A percentile compares a stretch with the other conserved stretches of the same genome.
Evolutionary conservation across 2,888 invertebrate genomes (phyloP).

Genomic region (Pogonocherus hispidulus): DNA sequence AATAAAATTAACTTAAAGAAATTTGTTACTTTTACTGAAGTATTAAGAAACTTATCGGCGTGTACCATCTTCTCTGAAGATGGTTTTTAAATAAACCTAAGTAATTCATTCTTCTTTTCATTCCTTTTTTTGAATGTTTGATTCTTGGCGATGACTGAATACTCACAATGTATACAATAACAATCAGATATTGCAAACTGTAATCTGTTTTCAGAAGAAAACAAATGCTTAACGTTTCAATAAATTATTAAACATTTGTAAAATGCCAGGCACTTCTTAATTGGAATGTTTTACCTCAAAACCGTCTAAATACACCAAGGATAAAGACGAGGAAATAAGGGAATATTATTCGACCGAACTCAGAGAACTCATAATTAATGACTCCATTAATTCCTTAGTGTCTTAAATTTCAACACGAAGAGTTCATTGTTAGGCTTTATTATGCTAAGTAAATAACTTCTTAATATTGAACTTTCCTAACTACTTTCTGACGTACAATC

Average conservation of each 20-base stretch:
- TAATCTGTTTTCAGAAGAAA: too few species aligned
- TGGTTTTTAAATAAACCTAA: too few species aligned
- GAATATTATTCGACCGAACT: neutral
- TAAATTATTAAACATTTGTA: neutral
- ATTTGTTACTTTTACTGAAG: too few species aligned
- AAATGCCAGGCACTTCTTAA: neutral
- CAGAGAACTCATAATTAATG: neutral
- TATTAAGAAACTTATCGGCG: too few species aligned
- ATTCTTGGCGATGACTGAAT: too few species aligned
- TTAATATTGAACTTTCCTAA: slow-evolving; percentile 1
- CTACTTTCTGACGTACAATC: neutral
- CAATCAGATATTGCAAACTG: too few species aligned
- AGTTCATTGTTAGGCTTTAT: slow-evolving; percentile 3
- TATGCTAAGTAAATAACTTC: slow-evolving; percentile 5
- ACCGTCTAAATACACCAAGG: neutral
- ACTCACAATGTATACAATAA: too few species aligned
- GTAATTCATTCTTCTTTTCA: too few species aligned
- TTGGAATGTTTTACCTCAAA: neutral
- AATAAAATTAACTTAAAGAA: too few species aligned
- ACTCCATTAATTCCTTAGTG: neutral
- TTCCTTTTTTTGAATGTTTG: too few species aligned
- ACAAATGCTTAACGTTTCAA: neutral
- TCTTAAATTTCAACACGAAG: neutral
- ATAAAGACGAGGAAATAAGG: neutral
- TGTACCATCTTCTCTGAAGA: too few species aligned